These are phyloP conservation scores for Meandrina meandrites DNA, from an alignment of 92 coral and sea anemone genomes.

Conservation along the genomic window DNA sequence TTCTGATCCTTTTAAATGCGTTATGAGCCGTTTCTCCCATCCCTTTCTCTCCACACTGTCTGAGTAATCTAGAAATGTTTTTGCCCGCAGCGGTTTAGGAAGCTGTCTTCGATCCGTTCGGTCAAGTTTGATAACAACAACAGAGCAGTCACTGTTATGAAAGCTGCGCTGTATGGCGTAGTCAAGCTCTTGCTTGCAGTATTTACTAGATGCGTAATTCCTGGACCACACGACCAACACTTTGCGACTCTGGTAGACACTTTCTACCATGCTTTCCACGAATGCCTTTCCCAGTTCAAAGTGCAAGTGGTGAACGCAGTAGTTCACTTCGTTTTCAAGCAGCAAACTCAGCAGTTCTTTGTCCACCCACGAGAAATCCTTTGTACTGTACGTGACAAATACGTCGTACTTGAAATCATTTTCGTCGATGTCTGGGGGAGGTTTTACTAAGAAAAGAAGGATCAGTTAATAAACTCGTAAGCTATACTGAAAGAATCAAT, in stretches of 20 bases:
- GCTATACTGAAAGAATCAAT: not conserved
- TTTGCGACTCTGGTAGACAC: slow-evolving; percentile 31
- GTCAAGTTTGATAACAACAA: slow-evolving; percentile 28
- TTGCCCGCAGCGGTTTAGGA: slow-evolving; percentile 21
- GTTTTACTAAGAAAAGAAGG: not conserved
- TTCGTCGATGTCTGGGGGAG: not conserved
- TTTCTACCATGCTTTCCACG: slow-evolving; percentile 15
- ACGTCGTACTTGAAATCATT: slow-evolving; percentile 24
- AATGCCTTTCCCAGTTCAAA: slow-evolving; percentile 21
- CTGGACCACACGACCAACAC: slow-evolving; percentile 33
- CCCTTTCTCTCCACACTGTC: slow-evolving; percentile 42
- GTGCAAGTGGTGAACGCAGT: slow-evolving; percentile 24
- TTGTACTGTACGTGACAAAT: slow-evolving; percentile 30
- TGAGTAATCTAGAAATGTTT: slow-evolving; percentile 29
- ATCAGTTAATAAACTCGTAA: not conserved
- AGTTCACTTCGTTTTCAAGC: slow-evolving; percentile 9
- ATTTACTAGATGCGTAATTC: slow-evolving; percentile 18
- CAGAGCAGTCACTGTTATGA: slow-evolving; percentile 21
- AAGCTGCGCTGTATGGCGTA: slow-evolving; percentile 36
- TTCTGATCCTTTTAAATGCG: slow-evolving; percentile 5
- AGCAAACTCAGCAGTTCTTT: slow-evolving; percentile 13
- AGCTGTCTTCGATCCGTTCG: not conserved
- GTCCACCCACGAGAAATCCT: slow-evolving; percentile 27
- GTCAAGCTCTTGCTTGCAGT: slow-evolving; percentile 29
- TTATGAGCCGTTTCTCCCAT: slow-evolving; percentile 38